Evolutionary conservation across 2,113 vertebrate species (phyloP).

Genomic region (Nestor notabilis): DNA sequence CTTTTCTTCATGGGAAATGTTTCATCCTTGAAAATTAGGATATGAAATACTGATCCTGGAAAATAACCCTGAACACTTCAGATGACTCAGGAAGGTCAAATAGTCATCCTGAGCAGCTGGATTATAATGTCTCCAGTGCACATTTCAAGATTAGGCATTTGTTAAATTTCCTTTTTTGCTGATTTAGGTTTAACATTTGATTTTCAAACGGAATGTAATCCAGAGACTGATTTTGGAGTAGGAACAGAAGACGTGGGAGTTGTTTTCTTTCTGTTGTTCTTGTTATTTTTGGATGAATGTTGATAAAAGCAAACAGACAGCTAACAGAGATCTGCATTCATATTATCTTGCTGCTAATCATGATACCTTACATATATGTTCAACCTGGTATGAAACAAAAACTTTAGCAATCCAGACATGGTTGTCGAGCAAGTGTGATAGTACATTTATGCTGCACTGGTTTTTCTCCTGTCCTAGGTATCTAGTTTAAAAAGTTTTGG

Average conservation of each 20-base stretch:
- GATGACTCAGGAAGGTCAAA: not conserved
- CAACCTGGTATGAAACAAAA: not conserved
- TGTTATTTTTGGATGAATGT: not conserved
- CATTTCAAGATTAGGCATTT: not conserved
- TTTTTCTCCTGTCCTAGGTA: not conserved
- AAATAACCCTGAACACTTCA: not conserved
- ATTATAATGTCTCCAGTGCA: not conserved
- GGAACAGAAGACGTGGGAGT: not conserved
- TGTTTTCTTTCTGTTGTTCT: not conserved
- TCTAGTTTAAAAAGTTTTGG: not conserved
- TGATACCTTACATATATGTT: not conserved
- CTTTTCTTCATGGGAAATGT: not conserved
- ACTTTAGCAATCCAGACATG: not conserved
- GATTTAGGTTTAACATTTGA: not conserved
- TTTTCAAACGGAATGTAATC: not conserved
- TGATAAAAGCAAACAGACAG: not conserved
- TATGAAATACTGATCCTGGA: not conserved
- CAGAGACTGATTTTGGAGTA: not conserved
- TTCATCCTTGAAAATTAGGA: not conserved
- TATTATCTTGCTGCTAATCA: not conserved
- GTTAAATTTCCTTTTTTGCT: not conserved
- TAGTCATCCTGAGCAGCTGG: not conserved
- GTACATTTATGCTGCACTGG: not conserved
- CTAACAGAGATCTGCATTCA: not conserved
- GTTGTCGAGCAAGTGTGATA: fast-evolving